Base-by-base conservation (phyloP, 2,113 vertebrate genomes). In the Gavialis gangeticus region DNA sequence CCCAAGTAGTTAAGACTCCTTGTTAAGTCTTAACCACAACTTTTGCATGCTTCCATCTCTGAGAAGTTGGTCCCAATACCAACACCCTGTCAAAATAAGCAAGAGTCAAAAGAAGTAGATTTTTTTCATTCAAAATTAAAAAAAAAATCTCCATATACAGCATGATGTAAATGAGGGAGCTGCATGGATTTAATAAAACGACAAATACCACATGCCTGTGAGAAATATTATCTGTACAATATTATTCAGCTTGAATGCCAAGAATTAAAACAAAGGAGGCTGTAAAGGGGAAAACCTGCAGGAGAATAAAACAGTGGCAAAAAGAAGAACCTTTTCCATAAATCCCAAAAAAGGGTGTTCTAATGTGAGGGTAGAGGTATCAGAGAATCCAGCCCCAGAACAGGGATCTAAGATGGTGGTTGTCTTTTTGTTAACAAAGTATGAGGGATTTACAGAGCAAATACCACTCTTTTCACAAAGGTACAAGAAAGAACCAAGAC, bases 351-450 rank as follows among this genome's bases (percentile, higher is more conserved):
- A 75, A 57, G 27, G 24, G 6, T 5, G 75, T n/a, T 34, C 0
- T 2, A 5, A 60, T 13, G 17, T 0, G 2, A 0, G 0, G 11
- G 0, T 1, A 4, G 8, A 12, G 76, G 7, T 2, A 0, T 46
- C 18, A 64, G 8, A 16, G 63, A 66, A 16, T 8, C 63, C 15
- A 66, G 27, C 28, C 28, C 15, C 4, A 10, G 15, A 34, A 22
- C 13, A 34, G 19, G 16, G 59, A 66, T 58, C 16, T 34, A 88
- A 76, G 0, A 0, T 78, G 82, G 89, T 0, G 1, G 34, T 28
- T 91, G 58, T 54, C 56, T 60, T 91, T 81, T 60, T n/a, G 0
- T 66, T 79, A 80, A 34, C 66, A 27, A 80, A 81, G 37, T 19
- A 63, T 0, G 6, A 75, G 37, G n/a, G 24, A 92, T 75, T 6